Evolutionary conservation across 2,113 vertebrate genomes (phyloP), one percentile per base, ranked within the genome.

Genomic region (chimpanzee (Pan troglodytes)): DNA sequence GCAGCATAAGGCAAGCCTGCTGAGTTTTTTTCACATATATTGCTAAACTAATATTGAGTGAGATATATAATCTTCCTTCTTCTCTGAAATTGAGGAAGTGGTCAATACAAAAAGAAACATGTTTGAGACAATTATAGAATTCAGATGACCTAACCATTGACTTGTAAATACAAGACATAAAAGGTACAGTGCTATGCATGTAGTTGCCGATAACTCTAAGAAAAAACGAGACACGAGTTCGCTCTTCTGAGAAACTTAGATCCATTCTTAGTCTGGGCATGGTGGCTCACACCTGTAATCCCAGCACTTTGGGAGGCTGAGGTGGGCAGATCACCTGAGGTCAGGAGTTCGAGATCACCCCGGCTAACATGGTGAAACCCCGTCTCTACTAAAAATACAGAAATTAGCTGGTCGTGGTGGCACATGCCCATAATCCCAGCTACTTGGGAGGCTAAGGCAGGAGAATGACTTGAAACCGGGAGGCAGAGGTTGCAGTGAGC

Each of bases 201-300:
- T 70, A 27, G n/a, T 17, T 85, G 43, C 25, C 38, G 61, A 57
- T 78, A 86, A 76, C 59, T 52, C 50, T 50, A 43, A 92, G 72
- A 40, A 17, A 52, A 68, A 57, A 72, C 16, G 25, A 83, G 73
- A 81, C 13, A 30, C 50, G 18, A 48, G 72, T 61, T 90, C 72
- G 23, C 68, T 90, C 32, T 93, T 89, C 61, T 80, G 78, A 88
- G 87, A 72, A 90, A 68, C 25, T 64, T 23, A 95, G 55, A 80
- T 52, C 22, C 50, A 25, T 78, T 80, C 30, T 78, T 45, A 73
- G 27, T 30, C 61, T 6, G 5, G 61, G 27, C 61, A 64, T 6
- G 6, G 61, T 32, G 61, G 61, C 61, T 64, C 27, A 64, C 27
- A 2, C 27, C 61, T 64, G 27, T 64, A 64, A 64, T 32, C 61